phyloP scores from a whole-genome alignment of 2,797 vertebrate genomes.

The Podargus strigoides region DNA sequence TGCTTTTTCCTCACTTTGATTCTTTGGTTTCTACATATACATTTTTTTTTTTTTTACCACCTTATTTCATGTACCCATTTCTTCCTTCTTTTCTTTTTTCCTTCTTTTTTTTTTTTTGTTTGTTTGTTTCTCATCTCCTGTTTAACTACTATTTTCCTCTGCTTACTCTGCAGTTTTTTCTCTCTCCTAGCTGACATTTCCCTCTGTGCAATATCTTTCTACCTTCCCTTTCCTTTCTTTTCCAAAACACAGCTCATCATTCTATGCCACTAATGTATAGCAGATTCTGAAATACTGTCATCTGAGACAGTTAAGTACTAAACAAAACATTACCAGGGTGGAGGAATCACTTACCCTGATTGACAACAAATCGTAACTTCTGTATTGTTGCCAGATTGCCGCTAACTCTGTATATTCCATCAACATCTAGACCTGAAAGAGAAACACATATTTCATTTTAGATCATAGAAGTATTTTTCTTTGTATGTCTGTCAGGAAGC shows the following conservation, averaged over 20 bases:
- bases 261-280: conserved; percentile 50
- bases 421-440: conserved; percentile 82
- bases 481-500: conserved; percentile 52
- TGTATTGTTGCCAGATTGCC: conserved; percentile 89
- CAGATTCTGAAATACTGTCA: conserved; percentile 62
- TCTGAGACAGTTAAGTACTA: conserved; percentile 63
- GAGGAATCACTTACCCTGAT: conserved; percentile 84
- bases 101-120: not conserved
- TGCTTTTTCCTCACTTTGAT: not conserved
- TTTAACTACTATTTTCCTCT: not conserved
- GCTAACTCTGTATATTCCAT: conserved; percentile 89
- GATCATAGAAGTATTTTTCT: conserved; percentile 51
- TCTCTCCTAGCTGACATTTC: conserved; percentile 21
- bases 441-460: conserved; percentile 67
- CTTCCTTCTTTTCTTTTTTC: not conserved
- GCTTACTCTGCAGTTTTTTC: conserved; percentile 37
- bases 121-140: not conserved
- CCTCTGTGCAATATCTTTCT: conserved; percentile 12
- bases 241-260: conserved; percentile 43
- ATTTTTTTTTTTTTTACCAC: not conserved
- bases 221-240: conserved; percentile 36
- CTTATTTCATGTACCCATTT: conserved; percentile 1
- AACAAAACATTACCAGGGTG: conserved; percentile 67
- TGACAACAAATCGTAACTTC: conserved; percentile 88
- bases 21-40: not conserved